These are phyloP conservation scores for Scrobipalpa costella DNA, from an alignment of 2,888 invertebrate genomes.

Conservation along the genomic window DNA sequence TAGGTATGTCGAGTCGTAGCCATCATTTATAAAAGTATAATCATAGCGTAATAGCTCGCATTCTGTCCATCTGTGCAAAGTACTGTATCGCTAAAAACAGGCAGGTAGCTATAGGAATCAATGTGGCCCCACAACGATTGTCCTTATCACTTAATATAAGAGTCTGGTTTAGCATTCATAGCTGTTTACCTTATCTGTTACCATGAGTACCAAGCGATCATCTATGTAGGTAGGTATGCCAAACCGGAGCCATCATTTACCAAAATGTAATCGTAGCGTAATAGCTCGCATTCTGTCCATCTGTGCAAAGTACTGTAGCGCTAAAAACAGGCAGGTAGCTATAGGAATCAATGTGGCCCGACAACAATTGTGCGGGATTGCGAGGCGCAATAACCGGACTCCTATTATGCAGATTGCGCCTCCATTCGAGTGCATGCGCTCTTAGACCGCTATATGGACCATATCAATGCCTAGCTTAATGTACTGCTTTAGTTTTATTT, in stretches of 20 bases:
- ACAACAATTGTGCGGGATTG: slow-evolving; percentile 74
- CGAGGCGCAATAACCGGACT: slow-evolving; percentile 70
- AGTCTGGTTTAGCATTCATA: no score
- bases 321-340: slow-evolving; percentile 24
- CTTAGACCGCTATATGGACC: slow-evolving; percentile 41
- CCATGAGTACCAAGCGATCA: no score
- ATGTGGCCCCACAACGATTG: slow-evolving; percentile 68
- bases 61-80: not conserved
- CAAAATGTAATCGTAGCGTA: not conserved
- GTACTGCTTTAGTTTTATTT: not conserved
- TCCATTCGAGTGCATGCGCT: slow-evolving; percentile 62
- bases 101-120: slow-evolving; percentile 47
- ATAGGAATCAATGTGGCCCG: slow-evolving; percentile 60
- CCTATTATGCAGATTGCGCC: slow-evolving; percentile 76
- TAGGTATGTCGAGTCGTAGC: no score
- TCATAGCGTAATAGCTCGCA: not conserved
- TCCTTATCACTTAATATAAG: no score
- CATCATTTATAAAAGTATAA: no score
- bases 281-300: not conserved
- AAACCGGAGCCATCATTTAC: no score
- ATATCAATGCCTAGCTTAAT: not conserved
- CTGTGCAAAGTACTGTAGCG: slow-evolving; percentile 5
- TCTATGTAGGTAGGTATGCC: no score
- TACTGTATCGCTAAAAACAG: slow-evolving; percentile 23
- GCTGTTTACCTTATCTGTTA: no score